Evolutionary conservation across 1,140 invertebrate genomes (phyloP).

Genomic region (Leptinotarsa defecta): DNA sequence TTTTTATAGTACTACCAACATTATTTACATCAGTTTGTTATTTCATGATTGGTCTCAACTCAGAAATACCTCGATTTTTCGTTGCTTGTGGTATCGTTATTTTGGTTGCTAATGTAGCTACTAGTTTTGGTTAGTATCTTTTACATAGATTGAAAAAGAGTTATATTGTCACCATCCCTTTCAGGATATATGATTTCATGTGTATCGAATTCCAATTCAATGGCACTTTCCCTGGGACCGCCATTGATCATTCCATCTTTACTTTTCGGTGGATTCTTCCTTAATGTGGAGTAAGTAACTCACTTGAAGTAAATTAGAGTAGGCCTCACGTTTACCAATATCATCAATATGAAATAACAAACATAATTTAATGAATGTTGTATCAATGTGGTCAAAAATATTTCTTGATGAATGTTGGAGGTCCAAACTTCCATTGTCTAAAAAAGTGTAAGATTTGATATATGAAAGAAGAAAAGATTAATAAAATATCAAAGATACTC

Average conservation of each 20-base stretch:
- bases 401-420: neutral
- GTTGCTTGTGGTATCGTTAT: conserved; percentile 74
- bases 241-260: conserved; percentile 91
- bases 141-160: neutral
- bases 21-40: conserved; percentile 86
- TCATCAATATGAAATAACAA: neutral
- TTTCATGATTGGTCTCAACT: conserved; percentile 84
- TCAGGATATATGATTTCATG: conserved; percentile 90
- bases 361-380: neutral
- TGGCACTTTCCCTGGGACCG: conserved; percentile 87
- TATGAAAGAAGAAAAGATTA: no score
- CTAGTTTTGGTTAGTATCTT: conserved; percentile 83
- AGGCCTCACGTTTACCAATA: neutral
- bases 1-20: conserved; percentile 80
- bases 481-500: no score
- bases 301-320: neutral
- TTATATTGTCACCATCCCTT: conserved; percentile 40
- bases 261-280: conserved; percentile 93
- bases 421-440: neutral
- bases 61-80: conserved; percentile 73
- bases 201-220: conserved; percentile 75
- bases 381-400: neutral
- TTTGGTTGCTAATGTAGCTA: conserved; percentile 87
- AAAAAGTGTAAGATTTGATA: no score
- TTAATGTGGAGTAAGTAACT: conserved; percentile 80